These are phyloP conservation scores for Corapipo altera DNA, from an alignment of 2,113 vertebrate genomes.

Conservation along the genomic window DNA sequence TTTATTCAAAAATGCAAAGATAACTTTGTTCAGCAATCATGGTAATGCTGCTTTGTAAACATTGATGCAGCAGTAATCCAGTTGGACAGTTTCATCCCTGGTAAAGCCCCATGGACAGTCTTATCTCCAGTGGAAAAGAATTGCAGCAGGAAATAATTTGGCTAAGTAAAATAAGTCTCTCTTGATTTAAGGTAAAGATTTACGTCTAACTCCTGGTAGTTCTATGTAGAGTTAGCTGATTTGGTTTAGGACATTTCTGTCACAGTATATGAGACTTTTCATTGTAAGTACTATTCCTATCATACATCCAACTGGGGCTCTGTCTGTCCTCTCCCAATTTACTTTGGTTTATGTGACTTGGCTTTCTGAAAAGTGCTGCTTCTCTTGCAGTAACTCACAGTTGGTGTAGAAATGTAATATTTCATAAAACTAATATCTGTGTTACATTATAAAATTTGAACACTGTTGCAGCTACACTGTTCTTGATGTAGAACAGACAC, in stretches of 20 bases:
- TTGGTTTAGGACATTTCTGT: not conserved
- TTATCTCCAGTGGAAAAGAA: not conserved
- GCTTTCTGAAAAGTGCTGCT: not conserved
- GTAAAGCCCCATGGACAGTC: not conserved
- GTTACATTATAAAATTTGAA: conserved; percentile 28
- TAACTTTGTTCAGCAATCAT: not conserved
- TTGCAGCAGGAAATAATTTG: not conserved
- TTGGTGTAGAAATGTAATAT: not conserved
- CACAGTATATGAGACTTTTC: not conserved
- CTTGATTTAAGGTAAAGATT: not conserved
- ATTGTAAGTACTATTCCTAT: not conserved
- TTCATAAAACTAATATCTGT: conserved; percentile 18
- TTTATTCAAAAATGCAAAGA: not conserved
- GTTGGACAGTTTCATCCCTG: not conserved
- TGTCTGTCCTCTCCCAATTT: not conserved
- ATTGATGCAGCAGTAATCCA: not conserved
- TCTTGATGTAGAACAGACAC: conserved; percentile 36
- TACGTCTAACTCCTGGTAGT: not conserved
- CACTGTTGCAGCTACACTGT: not conserved
- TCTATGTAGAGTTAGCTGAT: not conserved
- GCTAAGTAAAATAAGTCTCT: not conserved
- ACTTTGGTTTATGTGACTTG: not conserved
- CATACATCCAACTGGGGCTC: not conserved
- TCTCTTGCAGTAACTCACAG: not conserved
- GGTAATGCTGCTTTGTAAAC: not conserved